These are phyloP conservation scores for Exaiptasia diaphana DNA, from an alignment of 64 coral and sea anemone species.

Conservation along the genomic window DNA sequence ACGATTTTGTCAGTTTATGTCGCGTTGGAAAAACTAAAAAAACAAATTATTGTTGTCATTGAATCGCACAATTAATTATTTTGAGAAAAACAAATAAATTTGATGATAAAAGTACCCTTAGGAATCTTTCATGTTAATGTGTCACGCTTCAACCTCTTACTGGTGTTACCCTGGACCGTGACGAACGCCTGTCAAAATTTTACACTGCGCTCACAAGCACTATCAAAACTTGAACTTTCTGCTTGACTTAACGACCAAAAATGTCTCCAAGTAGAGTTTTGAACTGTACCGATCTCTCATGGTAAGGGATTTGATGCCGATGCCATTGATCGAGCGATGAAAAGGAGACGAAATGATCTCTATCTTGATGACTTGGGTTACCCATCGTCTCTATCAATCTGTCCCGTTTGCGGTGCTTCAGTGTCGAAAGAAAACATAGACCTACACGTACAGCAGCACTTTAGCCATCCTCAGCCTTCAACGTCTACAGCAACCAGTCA, in stretches of 20 bases:
- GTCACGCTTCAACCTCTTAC: conserved; percentile 11
- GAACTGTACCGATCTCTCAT: neutral
- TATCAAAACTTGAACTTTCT: neutral
- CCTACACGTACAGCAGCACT: conserved; percentile 86
- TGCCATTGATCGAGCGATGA: conserved; percentile 59
- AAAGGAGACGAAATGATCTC: conserved; percentile 78
- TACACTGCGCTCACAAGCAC: neutral
- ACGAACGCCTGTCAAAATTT: conserved; percentile 10
- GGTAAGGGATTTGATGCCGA: neutral
- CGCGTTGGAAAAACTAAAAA: too few species aligned
- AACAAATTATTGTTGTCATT: too few species aligned
- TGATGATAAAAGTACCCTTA: too few species aligned
- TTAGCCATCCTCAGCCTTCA: conserved; percentile 66
- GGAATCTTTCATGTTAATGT: too few species aligned
- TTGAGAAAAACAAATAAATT: too few species aligned
- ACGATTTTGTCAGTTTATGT: too few species aligned
- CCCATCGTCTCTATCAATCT: conserved; percentile 73
- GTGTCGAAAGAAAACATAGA: conserved; percentile 77
- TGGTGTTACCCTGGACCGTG: conserved; percentile 11
- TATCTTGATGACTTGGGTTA: conserved; percentile 71
- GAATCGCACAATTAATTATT: too few species aligned
- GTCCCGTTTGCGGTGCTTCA: conserved; percentile 86
- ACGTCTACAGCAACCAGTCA: conserved; percentile 36
- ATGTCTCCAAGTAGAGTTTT: neutral
- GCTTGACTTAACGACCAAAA: neutral